Evolutionary conservation across 2,113 vertebrate species (phyloP), one percentile per base, ranked within the genome.

Genomic region (Gymnarchus niloticus): DNA sequence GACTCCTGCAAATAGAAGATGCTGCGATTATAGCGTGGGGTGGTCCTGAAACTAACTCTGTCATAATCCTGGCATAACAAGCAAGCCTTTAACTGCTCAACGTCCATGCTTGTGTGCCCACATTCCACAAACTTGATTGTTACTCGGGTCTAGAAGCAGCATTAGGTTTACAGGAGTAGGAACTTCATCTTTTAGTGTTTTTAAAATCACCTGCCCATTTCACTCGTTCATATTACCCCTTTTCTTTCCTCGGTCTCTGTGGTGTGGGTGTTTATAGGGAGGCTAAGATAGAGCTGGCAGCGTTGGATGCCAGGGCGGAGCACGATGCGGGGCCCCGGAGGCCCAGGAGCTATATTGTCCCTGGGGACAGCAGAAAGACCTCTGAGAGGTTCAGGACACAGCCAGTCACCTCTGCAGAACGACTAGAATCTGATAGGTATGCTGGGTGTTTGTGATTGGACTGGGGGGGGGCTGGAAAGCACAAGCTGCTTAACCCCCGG

Each of bases 351-450:
- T 99, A 99, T 95, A 96, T 99, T 90, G 93, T 96, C 89, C 96
- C 97, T 84, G 96, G 97, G 91, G 97, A 99, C 92, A 97, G 91
- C 93, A 97, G 97, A 91, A 96, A 96, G 92, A 96, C 97, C 89
- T 96, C 95, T 86, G 97, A 99, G 92, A 95, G 98, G 92, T 99
- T 98, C 95, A 96, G 97, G 93, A 99, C 98, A 69, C 98, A 99
- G 89, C 98, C 98, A 91, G 95, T 99, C 94, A 99, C 98, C 0
- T 99, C 97, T 89, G 97, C 97, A 89, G 98, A 99, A 92, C 95
- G 97, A 87, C 94, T 98, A 92, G 96, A 99, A 91, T 97, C 96
- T 1, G 96, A 98, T 95, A 97, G 98, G 98, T 99, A 97, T 91
- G 84, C 84, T 59, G n/a, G 46, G 57, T 85, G 51, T 78, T n/a